phyloP scores from a whole-genome alignment of 2,888 invertebrate species.

The Melanargia galathea region DNA sequence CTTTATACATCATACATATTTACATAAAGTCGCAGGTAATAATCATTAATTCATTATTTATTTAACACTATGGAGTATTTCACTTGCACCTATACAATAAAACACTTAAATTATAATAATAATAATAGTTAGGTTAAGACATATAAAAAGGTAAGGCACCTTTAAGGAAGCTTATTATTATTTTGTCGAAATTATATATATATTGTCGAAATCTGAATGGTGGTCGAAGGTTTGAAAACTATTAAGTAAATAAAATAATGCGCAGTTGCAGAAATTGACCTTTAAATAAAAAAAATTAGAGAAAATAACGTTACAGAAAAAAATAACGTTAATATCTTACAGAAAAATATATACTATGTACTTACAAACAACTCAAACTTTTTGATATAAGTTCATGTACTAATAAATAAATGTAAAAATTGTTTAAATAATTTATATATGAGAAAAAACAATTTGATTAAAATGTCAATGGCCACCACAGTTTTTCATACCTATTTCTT shows the following conservation, averaged over 20 bases:
- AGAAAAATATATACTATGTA: too few species aligned
- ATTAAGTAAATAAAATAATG: not conserved
- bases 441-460: too few species aligned
- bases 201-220: slow-evolving; percentile 47
- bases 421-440: too few species aligned
- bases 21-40: slow-evolving; percentile 70
- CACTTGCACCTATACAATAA: slow-evolving; percentile 67
- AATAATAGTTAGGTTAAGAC: slow-evolving; percentile 53
- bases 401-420: too few species aligned
- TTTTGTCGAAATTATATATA: slow-evolving; percentile 48
- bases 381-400: too few species aligned
- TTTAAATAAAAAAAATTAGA: too few species aligned
- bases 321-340: too few species aligned
- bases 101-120: slow-evolving; percentile 32
- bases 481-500: too few species aligned
- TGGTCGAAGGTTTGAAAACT: slow-evolving; percentile 48
- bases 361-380: too few species aligned
- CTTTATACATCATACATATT: slow-evolving; percentile 73
- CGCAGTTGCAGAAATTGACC: not conserved
- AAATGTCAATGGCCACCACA: too few species aligned
- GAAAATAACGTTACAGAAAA: too few species aligned
- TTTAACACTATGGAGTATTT: slow-evolving; percentile 69
- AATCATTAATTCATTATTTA: slow-evolving; percentile 47
- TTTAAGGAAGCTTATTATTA: slow-evolving; percentile 60
- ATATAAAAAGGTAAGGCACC: too few species aligned